Percentiles rank a stretch among this genome's conserved stretches.
Evolutionary conservation across 2,888 invertebrate species (phyloP).

Genomic region (Cerastis leucographa): DNA sequence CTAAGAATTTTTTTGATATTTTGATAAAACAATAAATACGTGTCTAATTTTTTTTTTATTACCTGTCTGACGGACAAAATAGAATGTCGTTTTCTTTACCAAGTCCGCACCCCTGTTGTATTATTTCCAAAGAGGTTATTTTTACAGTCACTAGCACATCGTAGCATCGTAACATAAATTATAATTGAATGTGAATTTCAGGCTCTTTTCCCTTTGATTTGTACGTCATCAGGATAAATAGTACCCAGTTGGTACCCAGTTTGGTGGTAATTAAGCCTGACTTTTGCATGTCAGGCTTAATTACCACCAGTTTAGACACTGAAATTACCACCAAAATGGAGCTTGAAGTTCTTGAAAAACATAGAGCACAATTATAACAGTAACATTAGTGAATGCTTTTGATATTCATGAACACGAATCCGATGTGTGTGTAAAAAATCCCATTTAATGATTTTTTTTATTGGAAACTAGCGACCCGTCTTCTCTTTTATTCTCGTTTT

Average conservation of each 20-base stretch:
- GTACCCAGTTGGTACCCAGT: too few species aligned
- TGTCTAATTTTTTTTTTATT: too few species aligned
- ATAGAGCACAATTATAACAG: neutral
- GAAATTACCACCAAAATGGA: too few species aligned
- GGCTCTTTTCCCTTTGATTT: neutral
- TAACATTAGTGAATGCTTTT: neutral
- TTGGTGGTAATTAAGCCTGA: too few species aligned
- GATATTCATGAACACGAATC: neutral
- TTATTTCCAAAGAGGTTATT: neutral
- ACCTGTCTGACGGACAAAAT: too few species aligned
- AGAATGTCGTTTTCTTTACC: too few species aligned
- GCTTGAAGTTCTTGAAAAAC: too few species aligned
- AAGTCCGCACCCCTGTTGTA: too few species aligned
- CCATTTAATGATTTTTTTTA: neutral
- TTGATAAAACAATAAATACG: too few species aligned
- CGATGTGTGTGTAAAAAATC: neutral
- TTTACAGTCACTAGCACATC: neutral
- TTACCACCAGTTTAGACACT: neutral
- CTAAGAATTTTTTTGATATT: too few species aligned
- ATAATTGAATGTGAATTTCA: neutral
- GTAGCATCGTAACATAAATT: neutral
- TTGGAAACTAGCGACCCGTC: neutral
- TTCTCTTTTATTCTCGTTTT: neutral
- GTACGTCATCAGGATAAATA: neutral
- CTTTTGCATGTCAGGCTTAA: neutral